Percentiles rank a stretch among this genome's conserved stretches.
Conservation (phyloP, 2,797 vertebrate genomes). For the Acrossocheilus fasciatus region DNA sequence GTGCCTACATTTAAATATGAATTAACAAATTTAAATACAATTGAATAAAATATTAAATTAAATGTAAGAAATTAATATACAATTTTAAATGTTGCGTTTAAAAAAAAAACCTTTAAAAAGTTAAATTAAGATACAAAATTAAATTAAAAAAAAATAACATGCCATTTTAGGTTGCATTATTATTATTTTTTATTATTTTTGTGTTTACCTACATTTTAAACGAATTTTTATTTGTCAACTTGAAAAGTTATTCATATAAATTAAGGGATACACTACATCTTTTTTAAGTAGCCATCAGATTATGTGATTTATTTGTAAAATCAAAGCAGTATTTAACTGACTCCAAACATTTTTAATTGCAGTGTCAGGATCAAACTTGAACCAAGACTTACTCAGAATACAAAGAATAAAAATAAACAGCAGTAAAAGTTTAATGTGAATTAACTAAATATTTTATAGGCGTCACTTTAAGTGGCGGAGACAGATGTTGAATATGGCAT, state of each 20-base stretch:
- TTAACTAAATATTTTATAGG: not conserved
- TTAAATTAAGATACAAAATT: no score
- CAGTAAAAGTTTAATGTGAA: not conserved
- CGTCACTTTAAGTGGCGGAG: not conserved
- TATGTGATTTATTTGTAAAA: not conserved
- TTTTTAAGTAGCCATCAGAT: not conserved
- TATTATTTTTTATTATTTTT: no score
- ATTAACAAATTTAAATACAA: no score
- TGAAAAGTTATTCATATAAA: not conserved
- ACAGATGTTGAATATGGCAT: not conserved
- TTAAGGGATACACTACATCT: not conserved
- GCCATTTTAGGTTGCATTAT: no score
- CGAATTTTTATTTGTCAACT: not conserved
- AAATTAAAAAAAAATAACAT: no score
- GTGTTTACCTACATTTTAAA: not conserved
- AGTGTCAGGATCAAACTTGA: not conserved
- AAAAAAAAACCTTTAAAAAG: no score
- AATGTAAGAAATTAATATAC: no score
- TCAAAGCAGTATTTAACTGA: not conserved
- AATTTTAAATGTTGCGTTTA: no score
- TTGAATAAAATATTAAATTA: no score
- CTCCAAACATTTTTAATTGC: not conserved
- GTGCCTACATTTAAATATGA: no score
- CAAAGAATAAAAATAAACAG: not conserved
- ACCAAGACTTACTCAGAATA: not conserved